Evolutionary conservation across 2,888 invertebrate species (phyloP), one percentile per base, ranked within the genome.

Genomic region (Maniola hyperantus): DNA sequence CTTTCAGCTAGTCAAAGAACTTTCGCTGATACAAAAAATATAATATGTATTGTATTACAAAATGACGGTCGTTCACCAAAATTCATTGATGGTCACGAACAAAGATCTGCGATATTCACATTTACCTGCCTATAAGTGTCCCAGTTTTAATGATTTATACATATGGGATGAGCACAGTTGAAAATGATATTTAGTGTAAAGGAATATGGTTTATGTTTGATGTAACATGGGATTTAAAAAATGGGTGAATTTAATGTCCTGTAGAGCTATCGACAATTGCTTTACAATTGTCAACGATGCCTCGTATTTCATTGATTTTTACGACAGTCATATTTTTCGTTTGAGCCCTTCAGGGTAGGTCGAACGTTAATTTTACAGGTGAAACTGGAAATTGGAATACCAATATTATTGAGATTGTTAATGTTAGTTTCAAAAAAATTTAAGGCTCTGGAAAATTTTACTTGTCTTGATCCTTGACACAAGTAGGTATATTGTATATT

Each of bases 21-120:
- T 67, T 67, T 65, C 60, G 34, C 63, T 65, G 66, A 34, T 74
- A 71, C 59, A 69, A 69, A 67, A 69, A 66, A 74, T 75, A 75
- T 66, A n/a, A 53, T 10, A 7, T 48, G 42, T 26, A 74, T 70
- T 66, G 63, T 73, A 54, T 75, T 67, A 73, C 72, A 69, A 67
- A 66, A 71, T 66, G 62, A 69, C 65, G 68, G 62, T 72, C 63
- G 68, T 72, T 83, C 82, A 87, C 83, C 74, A 65, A 84, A 84
- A 81, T 78, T 80, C 85, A 90, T 91, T 91, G 88, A 89, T 86
- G 82, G 82, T 82, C 83, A 85, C 84, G 84, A 74, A 79, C 78
- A 78, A 79, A 74, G 74, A 84, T 60, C 79, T 83, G 78, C 79
- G 76, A 60, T 78, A 76, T 79, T 70, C 67, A 70, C 71, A 71